Percentiles rank a stretch among this genome's conserved stretches.
phyloP scores from a whole-genome alignment of 2,888 invertebrate genomes.

The Hoplodrina ambigua region DNA sequence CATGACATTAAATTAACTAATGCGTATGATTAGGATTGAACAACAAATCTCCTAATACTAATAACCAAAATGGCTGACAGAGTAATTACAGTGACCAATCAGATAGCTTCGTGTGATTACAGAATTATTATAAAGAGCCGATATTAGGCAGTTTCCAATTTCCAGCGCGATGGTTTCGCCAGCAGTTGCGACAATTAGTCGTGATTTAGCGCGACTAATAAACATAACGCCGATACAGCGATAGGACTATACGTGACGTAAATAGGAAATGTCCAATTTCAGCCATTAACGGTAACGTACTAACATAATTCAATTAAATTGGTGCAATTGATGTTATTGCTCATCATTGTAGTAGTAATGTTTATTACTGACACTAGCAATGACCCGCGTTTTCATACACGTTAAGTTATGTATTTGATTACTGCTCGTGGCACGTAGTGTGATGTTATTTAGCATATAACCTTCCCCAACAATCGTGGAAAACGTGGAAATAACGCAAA shows the following conservation, averaged over 20 bases:
- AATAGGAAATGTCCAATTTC: constrained; percentile 67
- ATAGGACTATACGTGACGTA: constrained; percentile 72
- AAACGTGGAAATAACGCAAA: no score
- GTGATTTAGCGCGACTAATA: constrained; percentile 76
- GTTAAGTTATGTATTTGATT: no score
- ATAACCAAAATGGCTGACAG: constrained; percentile 11
- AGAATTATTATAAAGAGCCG: constrained; percentile 46
- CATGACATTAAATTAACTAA: not conserved
- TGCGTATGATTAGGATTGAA: not conserved
- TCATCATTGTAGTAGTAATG: not conserved
- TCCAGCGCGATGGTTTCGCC: constrained; percentile 47
- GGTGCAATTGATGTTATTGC: constrained; percentile 31
- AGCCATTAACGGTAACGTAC: constrained; percentile 47
- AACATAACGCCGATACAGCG: constrained; percentile 65
- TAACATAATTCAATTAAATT: constrained; percentile 69
- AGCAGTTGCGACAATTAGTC: constrained; percentile 69
- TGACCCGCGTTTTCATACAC: no score
- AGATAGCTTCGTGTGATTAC: constrained; percentile 34
- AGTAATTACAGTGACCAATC: constrained; percentile 20
- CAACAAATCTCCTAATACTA: constrained; percentile 1
- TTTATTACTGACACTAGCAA: not conserved
- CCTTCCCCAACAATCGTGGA: no score
- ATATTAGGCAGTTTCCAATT: constrained; percentile 59
- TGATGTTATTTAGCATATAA: no score
- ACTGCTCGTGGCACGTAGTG: no score